Base-by-base conservation (phyloP, 2,888 invertebrate genomes). In the Orchesella flavescens region DNA sequence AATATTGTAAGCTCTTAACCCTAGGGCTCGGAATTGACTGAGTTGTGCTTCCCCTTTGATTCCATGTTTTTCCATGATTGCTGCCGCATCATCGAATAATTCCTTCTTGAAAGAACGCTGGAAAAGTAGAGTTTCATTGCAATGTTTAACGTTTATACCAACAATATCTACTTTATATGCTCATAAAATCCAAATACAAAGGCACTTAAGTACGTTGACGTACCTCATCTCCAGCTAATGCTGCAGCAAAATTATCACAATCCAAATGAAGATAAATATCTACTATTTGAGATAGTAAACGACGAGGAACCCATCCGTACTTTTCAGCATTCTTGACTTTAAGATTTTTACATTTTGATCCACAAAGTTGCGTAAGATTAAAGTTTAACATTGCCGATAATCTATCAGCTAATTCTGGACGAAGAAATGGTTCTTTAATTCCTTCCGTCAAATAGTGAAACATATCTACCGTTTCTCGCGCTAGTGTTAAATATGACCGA, bases 311-410 rank as follows among this genome's bases (percentile, higher is more conserved):
- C 99, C 99, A 99, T 13, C 97, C 96, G 90, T 98, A 99, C 90
- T 97, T 97, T 87, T 96, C 95, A 0, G 97, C 96, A 89, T 95
- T 95, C 80, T 95, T 94, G 73, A 98, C 98, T 92, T 97, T 97
- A 84, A 97, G 92, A 89, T 92, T 92, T 91, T 96, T 96, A 92
- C 98, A 98, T 91, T 98, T 98, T 66, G 97, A 95, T 12, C 98
- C 98, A 90, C 97, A 98, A 71, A 99, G 92, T 90, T 99, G 98
- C 90, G 96, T 95, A 87, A 99, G 92, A 92, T 99, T 99, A 91
- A 97, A 98, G 91, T 99, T 98, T 87, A 99, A 93, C 99, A 99
- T 99, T 80, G 98, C 97, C 77, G 98, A 97, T 80, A 99, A 93
- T 75, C 98, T 92, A 89, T 97, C 97, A 61, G 96, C 97, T 86